Base-by-base conservation (phyloP, 2,888 invertebrate species). In the Rhingia campestris region DNA sequence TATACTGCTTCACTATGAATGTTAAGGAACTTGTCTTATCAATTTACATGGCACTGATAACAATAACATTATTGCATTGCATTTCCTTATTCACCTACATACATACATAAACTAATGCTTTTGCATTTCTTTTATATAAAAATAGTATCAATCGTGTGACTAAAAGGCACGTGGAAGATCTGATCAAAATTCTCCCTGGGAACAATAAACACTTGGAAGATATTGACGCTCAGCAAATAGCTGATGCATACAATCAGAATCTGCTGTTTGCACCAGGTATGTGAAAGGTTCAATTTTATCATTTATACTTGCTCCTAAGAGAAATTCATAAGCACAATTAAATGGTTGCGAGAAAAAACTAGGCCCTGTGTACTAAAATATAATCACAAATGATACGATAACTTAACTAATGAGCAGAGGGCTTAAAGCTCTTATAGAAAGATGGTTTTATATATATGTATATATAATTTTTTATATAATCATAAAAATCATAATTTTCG, bases 91-190 rank as follows among this genome's bases (percentile, higher is more conserved):
- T n/a, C 10, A 2, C 4, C 5, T 51, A 51, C 32, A 32, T 32
- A 32, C 32, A 37, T 12, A 54, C 12, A 4, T 35, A 22, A 39
- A 58, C 10, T n/a, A 39, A 0, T 22, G 14, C 22, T 63, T 37
- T 2, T 22, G n/a, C 6, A 9, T 32, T 39, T 58, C 14, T 61
- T 37, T 61, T 59, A 7, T n/a, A 33, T 72, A 37, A 53, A 72
- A 72, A 10, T 67, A 90, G 96, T 88, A 97, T 97, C 86, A 97
- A 96, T 91, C 94, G 96, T 87, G 91, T 97, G 51, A 95, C 95
- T 4, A 92, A 93, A 3, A 94, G 95, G 88, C 94, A 94, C 88
- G 95, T 96, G 2, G 92, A 93, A 30, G 94, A 95, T 86, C 90
- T 97, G 61, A 89, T 97, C 30, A 90, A 91, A 51, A 89, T 92